These are phyloP conservation scores for Trichonephila clavipes DNA, from an alignment of 1,140 invertebrate species.

Conservation along the genomic window DNA sequence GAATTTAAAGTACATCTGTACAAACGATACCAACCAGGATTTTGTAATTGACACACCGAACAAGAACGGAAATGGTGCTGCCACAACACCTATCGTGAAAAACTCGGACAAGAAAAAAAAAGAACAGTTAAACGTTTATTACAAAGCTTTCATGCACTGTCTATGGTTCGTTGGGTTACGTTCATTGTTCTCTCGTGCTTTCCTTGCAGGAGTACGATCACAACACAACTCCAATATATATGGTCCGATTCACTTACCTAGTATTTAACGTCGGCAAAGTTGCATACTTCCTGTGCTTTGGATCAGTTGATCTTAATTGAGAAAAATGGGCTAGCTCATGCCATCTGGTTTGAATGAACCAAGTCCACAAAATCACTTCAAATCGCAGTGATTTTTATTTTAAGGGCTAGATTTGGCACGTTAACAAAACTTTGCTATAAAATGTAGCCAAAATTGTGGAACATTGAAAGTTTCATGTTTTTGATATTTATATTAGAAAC, in stretches of 20 bases:
- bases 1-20: too few species aligned
- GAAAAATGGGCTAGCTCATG: neutral
- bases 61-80: constrained; percentile 52
- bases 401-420: too few species aligned
- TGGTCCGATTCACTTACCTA: constrained; percentile 67
- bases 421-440: too few species aligned
- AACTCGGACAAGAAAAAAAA: constrained; percentile 40
- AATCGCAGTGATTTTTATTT: neutral
- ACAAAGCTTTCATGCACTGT: neutral
- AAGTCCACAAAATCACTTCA: neutral
- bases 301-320: constrained; percentile 54
- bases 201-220: neutral
- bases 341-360: constrained; percentile 3
- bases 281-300: constrained; percentile 66
- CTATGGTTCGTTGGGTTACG: constrained; percentile 55
- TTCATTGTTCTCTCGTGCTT: constrained; percentile 39
- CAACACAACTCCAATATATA: neutral
- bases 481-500: too few species aligned
- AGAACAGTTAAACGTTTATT: constrained; percentile 34
- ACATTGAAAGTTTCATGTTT: too few species aligned
- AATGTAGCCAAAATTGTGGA: too few species aligned
- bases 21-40: neutral
- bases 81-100: constrained; percentile 51
- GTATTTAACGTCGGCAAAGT: constrained; percentile 58
- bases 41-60: constrained; percentile 12